phyloP scores from a whole-genome alignment of 2,797 vertebrate genomes.

The Pseudomugil gertrudae region DNA sequence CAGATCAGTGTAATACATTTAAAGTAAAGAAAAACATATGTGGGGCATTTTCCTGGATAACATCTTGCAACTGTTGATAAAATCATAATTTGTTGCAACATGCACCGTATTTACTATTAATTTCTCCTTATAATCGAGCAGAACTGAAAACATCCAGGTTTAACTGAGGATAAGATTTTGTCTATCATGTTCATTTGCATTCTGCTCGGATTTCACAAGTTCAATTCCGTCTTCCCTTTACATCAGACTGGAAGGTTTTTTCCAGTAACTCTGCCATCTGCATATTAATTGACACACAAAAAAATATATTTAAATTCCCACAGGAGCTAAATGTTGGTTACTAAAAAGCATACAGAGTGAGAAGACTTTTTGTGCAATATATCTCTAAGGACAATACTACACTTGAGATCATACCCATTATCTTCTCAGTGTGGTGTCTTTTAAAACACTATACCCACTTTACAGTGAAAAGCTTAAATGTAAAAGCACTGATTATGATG shows the following conservation, averaged over 20 bases:
- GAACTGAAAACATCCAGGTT: slow-evolving; percentile 49
- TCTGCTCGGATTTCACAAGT: slow-evolving; percentile 70
- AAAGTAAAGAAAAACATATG: slow-evolving; percentile 25
- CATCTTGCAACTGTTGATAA: slow-evolving; percentile 40
- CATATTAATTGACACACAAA: slow-evolving; percentile 63
- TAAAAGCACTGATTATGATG: not conserved
- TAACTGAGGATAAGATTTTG: slow-evolving; percentile 56
- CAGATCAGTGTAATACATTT: slow-evolving; percentile 19
- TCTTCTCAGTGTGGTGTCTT: slow-evolving; percentile 6
- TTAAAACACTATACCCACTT: slow-evolving; percentile 4
- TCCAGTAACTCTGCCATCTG: slow-evolving; percentile 51
- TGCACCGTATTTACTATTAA: slow-evolving; percentile 35
- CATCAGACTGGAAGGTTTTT: slow-evolving; percentile 57
- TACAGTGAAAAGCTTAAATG: not conserved
- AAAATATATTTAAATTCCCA: slow-evolving; percentile 55
- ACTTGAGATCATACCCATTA: slow-evolving; percentile 4
- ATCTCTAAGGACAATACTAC: slow-evolving; percentile 9
- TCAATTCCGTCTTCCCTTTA: slow-evolving; percentile 69
- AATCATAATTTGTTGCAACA: slow-evolving; percentile 38
- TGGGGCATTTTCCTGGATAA: slow-evolving; percentile 4
- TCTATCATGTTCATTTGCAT: slow-evolving; percentile 73
- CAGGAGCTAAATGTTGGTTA: slow-evolving; percentile 44
- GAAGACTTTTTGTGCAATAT: slow-evolving; percentile 35
- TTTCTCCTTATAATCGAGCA: slow-evolving; percentile 40
- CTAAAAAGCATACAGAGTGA: slow-evolving; percentile 59